phyloP scores from a whole-genome alignment of 2,113 vertebrate species.

The Martes martes region DNA sequence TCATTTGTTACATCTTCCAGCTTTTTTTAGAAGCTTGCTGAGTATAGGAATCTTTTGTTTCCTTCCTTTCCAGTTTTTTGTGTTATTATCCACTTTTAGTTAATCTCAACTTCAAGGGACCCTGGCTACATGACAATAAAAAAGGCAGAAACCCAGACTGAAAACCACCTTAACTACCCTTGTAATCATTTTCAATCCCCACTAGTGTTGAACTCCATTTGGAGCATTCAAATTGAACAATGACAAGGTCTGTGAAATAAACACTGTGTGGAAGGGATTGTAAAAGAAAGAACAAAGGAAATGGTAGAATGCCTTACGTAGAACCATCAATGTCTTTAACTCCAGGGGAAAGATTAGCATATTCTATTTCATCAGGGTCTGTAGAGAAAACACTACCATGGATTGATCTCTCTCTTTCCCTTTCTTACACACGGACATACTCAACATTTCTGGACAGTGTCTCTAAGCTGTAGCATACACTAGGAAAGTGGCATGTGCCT shows the following conservation, averaged over 20 bases:
- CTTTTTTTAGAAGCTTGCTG: background rate
- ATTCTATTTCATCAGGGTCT: background rate
- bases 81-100: slow-evolving; percentile 5
- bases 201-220: background rate
- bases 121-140: background rate
- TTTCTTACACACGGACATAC: background rate
- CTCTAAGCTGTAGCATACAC: background rate
- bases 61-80: slow-evolving; percentile 8
- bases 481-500: background rate
- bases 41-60: background rate
- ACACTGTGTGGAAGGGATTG: background rate
- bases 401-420: background rate
- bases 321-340: background rate
- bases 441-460: background rate
- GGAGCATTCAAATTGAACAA: slow-evolving; percentile 24
- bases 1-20: background rate
- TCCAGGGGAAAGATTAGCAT: background rate
- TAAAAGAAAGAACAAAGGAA: slow-evolving; percentile 21
- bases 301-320: background rate
- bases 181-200: background rate
- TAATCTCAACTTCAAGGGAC: slow-evolving; percentile 31
- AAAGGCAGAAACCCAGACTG: slow-evolving; percentile 21
- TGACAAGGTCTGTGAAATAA: slow-evolving; percentile 27
- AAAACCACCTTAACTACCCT: background rate
- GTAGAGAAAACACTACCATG: background rate